These are phyloP conservation scores for Mesopsocus fuscifrons DNA, from an alignment of 2,888 invertebrate species.

Conservation along the genomic window DNA sequence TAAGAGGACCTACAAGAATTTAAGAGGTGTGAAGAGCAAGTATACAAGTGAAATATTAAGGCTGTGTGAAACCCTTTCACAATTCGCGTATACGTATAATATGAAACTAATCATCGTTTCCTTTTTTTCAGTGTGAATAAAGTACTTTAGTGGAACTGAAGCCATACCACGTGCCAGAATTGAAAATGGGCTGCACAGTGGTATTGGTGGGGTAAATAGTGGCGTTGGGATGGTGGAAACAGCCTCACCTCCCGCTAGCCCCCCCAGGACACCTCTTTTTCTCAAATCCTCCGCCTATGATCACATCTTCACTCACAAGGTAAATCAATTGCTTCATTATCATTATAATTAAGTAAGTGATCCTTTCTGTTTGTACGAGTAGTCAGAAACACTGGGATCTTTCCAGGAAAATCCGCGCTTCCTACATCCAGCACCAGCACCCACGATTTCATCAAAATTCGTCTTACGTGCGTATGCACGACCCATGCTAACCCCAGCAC, in stretches of 20 bases:
- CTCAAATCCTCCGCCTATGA: slow-evolving; percentile 5
- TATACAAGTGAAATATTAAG: too few species aligned
- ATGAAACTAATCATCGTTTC: not conserved
- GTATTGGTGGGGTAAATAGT: not conserved
- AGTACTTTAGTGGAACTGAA: too few species aligned
- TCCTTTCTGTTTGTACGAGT: too few species aligned
- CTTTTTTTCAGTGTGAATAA: slow-evolving; percentile 1
- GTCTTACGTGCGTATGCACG: too few species aligned
- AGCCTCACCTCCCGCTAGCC: slow-evolving; percentile 3
- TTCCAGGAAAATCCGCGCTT: not conserved
- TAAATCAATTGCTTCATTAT: not conserved
- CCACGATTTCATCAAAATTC: too few species aligned
- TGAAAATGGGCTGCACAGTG: not conserved
- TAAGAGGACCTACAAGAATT: too few species aligned
- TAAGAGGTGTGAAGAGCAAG: too few species aligned
- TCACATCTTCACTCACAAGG: slow-evolving; percentile 1
- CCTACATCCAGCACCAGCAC: too few species aligned
- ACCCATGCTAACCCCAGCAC: too few species aligned
- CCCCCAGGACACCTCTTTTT: slow-evolving; percentile 1
- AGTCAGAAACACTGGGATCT: not conserved
- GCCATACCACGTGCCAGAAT: too few species aligned
- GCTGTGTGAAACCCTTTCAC: too few species aligned
- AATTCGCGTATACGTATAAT: not conserved
- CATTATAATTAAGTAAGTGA: too few species aligned
- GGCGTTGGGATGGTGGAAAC: slow-evolving; percentile 2